These are phyloP conservation scores for Brachyhypopomus gauderio DNA, from an alignment of 2,113 vertebrate species.

Conservation along the genomic window DNA sequence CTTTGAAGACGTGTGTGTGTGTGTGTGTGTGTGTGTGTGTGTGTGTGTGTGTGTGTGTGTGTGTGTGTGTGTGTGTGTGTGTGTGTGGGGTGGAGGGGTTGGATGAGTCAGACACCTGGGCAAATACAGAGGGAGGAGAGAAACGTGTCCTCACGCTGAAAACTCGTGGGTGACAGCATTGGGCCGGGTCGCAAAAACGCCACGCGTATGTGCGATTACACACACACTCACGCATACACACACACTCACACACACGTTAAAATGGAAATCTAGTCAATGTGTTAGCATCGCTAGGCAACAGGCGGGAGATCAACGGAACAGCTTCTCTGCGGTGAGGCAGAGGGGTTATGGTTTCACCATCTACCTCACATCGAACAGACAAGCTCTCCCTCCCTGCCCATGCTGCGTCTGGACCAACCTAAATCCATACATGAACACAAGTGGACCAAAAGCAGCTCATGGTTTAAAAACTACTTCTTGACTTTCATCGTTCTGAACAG, in stretches of 20 bases:
- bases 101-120: conserved; percentile 58
- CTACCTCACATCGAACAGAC: background rate
- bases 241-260: conserved; percentile 38
- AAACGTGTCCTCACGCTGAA: conserved; percentile 55
- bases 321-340: conserved; percentile 12
- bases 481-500: too few relatives aligned
- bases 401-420: background rate
- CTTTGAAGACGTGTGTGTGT: conserved; percentile 30
- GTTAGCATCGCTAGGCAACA: conserved; percentile 47
- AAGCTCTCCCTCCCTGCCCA: background rate
- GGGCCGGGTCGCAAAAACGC: conserved; percentile 60
- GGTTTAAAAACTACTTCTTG: background rate
- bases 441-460: background rate
- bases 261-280: conserved; percentile 37
- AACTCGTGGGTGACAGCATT: conserved; percentile 56
- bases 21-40: too few relatives aligned
- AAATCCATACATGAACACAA: background rate
- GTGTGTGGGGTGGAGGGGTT: conserved; percentile 23
- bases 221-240: conserved; percentile 38
- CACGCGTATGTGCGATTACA: conserved; percentile 63
- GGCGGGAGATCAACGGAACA: conserved; percentile 25
- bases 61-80: too few relatives aligned
- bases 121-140: conserved; percentile 55
- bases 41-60: too few relatives aligned
- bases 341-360: background rate